Evolutionary conservation across 1,140 invertebrate species (phyloP).

Genomic region (Ips nitidus): DNA sequence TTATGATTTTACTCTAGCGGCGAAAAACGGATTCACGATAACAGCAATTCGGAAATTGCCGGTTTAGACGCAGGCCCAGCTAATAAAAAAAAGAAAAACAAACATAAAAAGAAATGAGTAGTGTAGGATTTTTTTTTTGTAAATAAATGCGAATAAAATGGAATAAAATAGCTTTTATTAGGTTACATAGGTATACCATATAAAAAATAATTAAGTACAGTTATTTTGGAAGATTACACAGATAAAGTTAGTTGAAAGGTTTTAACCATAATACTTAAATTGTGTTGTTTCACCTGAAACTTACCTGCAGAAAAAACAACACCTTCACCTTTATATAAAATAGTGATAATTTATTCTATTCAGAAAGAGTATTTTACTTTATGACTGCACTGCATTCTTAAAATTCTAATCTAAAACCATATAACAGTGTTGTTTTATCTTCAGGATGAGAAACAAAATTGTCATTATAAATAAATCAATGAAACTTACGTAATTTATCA

Average conservation of each 20-base stretch:
- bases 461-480: constrained; percentile 5
- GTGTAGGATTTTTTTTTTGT: neutral
- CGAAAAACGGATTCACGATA: constrained; percentile 31
- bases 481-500: constrained; percentile 34
- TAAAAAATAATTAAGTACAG: constrained; percentile 36
- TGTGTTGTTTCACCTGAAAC: neutral
- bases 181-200: neutral
- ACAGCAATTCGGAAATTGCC: constrained; percentile 12
- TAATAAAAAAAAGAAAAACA: constrained; percentile 31
- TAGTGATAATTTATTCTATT: neutral
- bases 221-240: constrained; percentile 12
- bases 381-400: neutral
- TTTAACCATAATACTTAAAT: neutral
- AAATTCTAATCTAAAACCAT: neutral
- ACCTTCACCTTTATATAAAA: neutral
- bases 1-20: constrained; percentile 28
- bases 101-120: constrained; percentile 25
- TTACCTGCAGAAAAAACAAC: neutral
- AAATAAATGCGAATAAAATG: constrained; percentile 11
- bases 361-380: neutral
- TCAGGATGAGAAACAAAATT: neutral
- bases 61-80: constrained; percentile 15
- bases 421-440: neutral
- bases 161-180: constrained; percentile 25
- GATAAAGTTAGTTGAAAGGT: constrained; percentile 1